Conservation (phyloP, 2,113 vertebrate genomes). For the Corythornis madagascariensis region DNA sequence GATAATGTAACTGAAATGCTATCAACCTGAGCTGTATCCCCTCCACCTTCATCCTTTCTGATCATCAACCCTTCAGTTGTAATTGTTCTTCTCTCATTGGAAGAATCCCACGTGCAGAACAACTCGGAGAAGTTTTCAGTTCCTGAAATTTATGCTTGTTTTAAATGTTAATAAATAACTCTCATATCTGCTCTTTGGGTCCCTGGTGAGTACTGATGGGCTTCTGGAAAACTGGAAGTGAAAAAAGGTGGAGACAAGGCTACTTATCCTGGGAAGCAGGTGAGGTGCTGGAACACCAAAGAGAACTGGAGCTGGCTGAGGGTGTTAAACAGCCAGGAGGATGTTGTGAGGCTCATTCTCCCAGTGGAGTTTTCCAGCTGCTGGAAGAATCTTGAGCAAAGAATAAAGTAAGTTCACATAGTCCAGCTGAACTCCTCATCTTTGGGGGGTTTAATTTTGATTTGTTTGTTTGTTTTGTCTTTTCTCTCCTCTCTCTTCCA, state of each 20-base stretch:
- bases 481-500: neutral
- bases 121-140: constrained; percentile 12
- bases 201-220: constrained; percentile 11
- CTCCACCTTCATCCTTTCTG: neutral
- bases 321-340: neutral
- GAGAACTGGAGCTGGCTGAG: neutral
- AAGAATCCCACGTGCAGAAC: neutral
- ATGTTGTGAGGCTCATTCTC: neutral
- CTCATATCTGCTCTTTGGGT: neutral
- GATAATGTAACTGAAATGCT: constrained; percentile 42
- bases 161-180: constrained; percentile 67
- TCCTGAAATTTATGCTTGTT: constrained; percentile 39
- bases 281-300: neutral
- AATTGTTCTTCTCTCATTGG: neutral
- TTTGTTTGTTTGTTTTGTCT: neutral
- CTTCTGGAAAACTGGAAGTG: neutral
- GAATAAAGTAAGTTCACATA: neutral
- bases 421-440: neutral
- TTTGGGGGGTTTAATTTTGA: no score
- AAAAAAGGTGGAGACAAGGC: neutral
- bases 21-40: constrained; percentile 54
- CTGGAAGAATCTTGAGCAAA: neutral
- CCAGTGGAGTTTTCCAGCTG: neutral
- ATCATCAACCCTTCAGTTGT: constrained; percentile 31
- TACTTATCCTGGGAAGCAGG: neutral